phyloP scores from a whole-genome alignment of 2,113 vertebrate genomes.

The Craseonycteris thonglongyai region DNA sequence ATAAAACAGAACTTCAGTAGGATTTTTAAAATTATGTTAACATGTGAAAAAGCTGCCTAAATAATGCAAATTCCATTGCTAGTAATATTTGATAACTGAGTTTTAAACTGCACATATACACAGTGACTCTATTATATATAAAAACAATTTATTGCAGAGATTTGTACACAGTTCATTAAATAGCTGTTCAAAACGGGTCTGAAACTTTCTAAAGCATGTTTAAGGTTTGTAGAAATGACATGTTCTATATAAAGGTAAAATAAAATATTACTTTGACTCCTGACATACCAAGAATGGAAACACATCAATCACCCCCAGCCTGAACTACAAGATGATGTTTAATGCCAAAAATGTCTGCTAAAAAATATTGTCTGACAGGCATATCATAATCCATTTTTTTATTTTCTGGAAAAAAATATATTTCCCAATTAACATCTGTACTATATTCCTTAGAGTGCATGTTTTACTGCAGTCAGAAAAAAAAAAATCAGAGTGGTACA shows the following conservation, averaged over 20 bases:
- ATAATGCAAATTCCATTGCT: conserved; percentile 34
- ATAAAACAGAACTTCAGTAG: not conserved
- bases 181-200: conserved; percentile 46
- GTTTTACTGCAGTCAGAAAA: not conserved
- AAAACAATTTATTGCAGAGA: not conserved
- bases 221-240: conserved; percentile 65
- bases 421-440: not conserved
- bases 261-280: conserved; percentile 58
- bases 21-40: not conserved
- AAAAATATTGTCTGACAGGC: conserved; percentile 3
- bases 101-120: conserved; percentile 15
- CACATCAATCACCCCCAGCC: conserved; percentile 47
- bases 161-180: conserved; percentile 60
- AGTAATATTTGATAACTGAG: conserved; percentile 6
- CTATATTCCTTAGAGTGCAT: not conserved
- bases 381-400: not conserved
- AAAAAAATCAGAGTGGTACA: not conserved
- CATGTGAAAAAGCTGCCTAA: not conserved
- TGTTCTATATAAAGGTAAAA: conserved; percentile 64
- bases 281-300: conserved; percentile 50
- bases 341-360: not conserved
- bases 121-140: conserved; percentile 12
- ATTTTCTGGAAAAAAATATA: not conserved
- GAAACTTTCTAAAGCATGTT: conserved; percentile 45
- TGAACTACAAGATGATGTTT: conserved; percentile 46